These are phyloP conservation scores for Tetheella fluctuosa DNA, from an alignment of 2,888 invertebrate genomes.

Conservation along the genomic window DNA sequence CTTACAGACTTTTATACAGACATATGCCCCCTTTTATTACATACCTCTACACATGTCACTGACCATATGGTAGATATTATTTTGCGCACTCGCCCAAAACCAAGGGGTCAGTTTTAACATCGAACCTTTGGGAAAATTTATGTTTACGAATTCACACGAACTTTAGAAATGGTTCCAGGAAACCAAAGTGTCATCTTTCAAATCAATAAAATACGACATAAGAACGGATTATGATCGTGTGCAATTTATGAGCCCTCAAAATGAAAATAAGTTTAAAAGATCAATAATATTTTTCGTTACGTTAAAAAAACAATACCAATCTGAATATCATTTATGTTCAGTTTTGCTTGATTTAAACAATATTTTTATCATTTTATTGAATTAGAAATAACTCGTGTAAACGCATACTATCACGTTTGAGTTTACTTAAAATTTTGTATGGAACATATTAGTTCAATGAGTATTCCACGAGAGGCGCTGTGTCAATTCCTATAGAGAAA, in stretches of 20 bases:
- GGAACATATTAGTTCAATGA: too few relatives aligned
- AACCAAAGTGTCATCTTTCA: too few relatives aligned
- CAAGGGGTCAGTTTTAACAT: not conserved
- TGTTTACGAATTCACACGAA: constrained; percentile 7
- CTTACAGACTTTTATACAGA: not conserved
- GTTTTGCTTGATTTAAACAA: not conserved
- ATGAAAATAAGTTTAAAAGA: too few relatives aligned
- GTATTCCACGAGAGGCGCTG: too few relatives aligned
- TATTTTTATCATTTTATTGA: too few relatives aligned
- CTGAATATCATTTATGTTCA: not conserved
- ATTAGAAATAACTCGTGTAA: too few relatives aligned
- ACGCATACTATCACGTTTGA: too few relatives aligned
- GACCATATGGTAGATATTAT: constrained; percentile 6
- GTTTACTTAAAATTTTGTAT: too few relatives aligned
- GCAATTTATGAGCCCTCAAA: not conserved
- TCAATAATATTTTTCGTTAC: not conserved
- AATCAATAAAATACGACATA: too few relatives aligned
- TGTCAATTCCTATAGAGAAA: too few relatives aligned
- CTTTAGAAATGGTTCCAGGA: too few relatives aligned
- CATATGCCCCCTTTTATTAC: not conserved
- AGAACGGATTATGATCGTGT: not conserved
- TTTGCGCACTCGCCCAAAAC: constrained; percentile 6
- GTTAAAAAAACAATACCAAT: not conserved
- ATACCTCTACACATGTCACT: not conserved
- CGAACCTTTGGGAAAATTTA: not conserved